These are phyloP conservation scores for Sebastes oblongus DNA, from an alignment of 2,797 vertebrate genomes.

Conservation along the genomic window DNA sequence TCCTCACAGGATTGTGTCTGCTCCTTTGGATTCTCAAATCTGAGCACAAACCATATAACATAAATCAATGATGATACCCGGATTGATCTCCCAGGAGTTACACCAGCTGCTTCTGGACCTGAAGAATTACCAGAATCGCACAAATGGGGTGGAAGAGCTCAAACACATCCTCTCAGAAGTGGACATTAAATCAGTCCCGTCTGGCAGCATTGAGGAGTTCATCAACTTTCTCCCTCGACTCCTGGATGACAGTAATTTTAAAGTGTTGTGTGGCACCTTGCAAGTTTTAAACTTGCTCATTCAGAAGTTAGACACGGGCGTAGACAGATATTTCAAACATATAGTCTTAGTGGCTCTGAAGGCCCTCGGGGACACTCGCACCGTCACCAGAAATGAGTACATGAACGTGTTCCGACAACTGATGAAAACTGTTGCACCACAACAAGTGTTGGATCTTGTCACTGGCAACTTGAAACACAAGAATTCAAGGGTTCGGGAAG, in stretches of 20 bases:
- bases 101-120: constrained; percentile 87
- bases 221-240: constrained; percentile 84
- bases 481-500: constrained; percentile 86
- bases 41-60: constrained; percentile 51
- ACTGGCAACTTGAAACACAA: constrained; percentile 85
- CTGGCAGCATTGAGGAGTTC: constrained; percentile 81
- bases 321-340: constrained; percentile 79
- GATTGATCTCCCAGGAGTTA: constrained; percentile 88
- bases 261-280: constrained; percentile 86
- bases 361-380: constrained; percentile 85
- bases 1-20: constrained; percentile 54
- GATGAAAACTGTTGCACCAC: constrained; percentile 84
- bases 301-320: constrained; percentile 79
- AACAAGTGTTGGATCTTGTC: constrained; percentile 85
- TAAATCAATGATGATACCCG: constrained; percentile 83
- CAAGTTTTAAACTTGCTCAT: constrained; percentile 87
- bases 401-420: constrained; percentile 85
- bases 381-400: constrained; percentile 85
- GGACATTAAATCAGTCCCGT: constrained; percentile 75
- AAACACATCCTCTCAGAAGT: constrained; percentile 78
- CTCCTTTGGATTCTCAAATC: constrained; percentile 54
- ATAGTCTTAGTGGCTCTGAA: constrained; percentile 84
- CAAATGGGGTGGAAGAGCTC: constrained; percentile 88
- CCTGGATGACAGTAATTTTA: constrained; percentile 89
- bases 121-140: constrained; percentile 88